Evolutionary conservation across 2,113 vertebrate genomes (phyloP), one percentile per base, ranked within the genome.

Genomic region (Solea solea): DNA sequence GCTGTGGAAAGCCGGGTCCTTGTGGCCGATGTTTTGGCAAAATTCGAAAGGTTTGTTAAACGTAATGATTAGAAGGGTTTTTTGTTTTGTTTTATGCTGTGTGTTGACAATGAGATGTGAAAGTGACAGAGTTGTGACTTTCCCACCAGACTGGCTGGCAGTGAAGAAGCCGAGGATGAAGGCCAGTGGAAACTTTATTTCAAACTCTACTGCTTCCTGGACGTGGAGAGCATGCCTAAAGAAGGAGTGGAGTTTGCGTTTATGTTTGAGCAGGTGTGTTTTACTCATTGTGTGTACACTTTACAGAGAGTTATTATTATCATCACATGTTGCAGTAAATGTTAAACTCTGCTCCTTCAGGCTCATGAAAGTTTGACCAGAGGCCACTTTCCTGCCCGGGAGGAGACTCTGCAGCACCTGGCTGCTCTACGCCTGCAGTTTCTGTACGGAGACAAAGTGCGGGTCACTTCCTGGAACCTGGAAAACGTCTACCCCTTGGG

Each of bases 1-100:
- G 98, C 98, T 14, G 96, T 99, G 69, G 98, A 99, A 82, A 98
- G 97, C 93, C 93, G 97, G 21, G 93, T 97, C 53, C 94, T 98
- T 0, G 96, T 99, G 15, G 97, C 97, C 3, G 98, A 99, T 45
- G 91, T 99, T 54, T 88, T 99, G 69, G 96, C 98, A 7, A 99
- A 98, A 90, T 99, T 99, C 90, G 98, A 99, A 91, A 96, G 96
- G 98, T 98, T 64, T n/a, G 56, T 55, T 45, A 16, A 25, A 21
- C 25, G 11, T 7, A 14, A 1, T 15, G 34, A 58, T 41, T 1
- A 57, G 8, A 42, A 1, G 11, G 15, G 16, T 16, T 42, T 42
- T 10, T 9, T 45, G 2, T 45, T 45, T 13, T n/a, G 48, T 49
- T 49, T 15, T 6, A 49, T 49, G 42, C 4, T 44, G 8, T 44